Evolutionary conservation across 2,888 invertebrate genomes (phyloP).

Genomic region (Lymantria monacha): DNA sequence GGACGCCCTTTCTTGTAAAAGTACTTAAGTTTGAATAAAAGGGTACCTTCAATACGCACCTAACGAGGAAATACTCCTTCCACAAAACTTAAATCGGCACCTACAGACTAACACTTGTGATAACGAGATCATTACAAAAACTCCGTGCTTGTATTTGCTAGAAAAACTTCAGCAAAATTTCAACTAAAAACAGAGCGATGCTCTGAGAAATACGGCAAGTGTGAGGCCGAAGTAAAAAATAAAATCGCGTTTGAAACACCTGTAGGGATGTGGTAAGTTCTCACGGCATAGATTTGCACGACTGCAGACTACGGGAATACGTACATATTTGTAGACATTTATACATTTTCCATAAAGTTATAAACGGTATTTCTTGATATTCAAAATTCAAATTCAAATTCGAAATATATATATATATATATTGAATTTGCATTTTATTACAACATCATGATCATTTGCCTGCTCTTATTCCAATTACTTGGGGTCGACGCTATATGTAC

Average conservation of each 20-base stretch:
- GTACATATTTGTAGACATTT: constrained; percentile 3
- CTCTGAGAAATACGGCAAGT: constrained; percentile 34
- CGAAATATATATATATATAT: too few species aligned
- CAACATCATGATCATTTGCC: too few species aligned
- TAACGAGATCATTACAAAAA: constrained; percentile 36
- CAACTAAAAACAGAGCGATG: constrained; percentile 30
- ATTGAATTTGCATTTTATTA: too few species aligned
- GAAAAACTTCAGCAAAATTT: constrained; percentile 15
- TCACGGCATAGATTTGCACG: constrained; percentile 49
- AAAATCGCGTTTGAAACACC: constrained; percentile 34
- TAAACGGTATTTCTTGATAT: too few species aligned
- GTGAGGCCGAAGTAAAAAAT: constrained; percentile 20
- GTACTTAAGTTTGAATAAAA: background rate
- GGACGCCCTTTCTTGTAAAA: background rate
- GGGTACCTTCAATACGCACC: constrained; percentile 1
- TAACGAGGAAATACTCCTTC: background rate
- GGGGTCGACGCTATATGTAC: too few species aligned
- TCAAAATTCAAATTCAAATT: too few species aligned
- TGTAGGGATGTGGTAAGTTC: constrained; percentile 37
- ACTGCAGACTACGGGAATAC: constrained; percentile 43
- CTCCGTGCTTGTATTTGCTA: constrained; percentile 12
- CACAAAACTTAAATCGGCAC: constrained; percentile 7
- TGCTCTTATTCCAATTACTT: too few species aligned
- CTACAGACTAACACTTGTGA: constrained; percentile 19
- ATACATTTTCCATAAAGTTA: too few species aligned